These are phyloP conservation scores for Mythimna albipuncta DNA, from an alignment of 2,888 invertebrate genomes.

Conservation along the genomic window DNA sequence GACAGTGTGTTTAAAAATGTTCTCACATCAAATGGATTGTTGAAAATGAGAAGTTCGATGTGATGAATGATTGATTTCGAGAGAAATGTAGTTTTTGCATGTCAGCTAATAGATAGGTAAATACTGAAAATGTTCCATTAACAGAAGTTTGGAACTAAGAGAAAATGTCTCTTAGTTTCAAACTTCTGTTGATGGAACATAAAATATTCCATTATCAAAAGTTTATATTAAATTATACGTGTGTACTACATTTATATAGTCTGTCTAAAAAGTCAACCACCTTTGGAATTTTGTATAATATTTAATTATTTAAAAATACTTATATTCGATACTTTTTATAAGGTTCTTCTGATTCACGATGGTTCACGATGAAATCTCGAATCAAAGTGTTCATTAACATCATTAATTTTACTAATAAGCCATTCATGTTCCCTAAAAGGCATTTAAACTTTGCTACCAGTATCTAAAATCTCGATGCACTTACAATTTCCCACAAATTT, in stretches of 20 bases:
- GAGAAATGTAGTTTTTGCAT: background rate
- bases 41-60: background rate
- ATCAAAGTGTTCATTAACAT: background rate
- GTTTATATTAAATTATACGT: too few relatives aligned
- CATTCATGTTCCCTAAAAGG: background rate
- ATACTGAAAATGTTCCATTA: background rate
- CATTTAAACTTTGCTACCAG: background rate
- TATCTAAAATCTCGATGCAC: too few relatives aligned
- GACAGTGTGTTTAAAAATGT: background rate
- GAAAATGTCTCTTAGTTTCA: background rate
- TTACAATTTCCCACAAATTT: slow-evolving; percentile 17
- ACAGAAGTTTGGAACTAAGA: too few relatives aligned
- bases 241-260: too few relatives aligned
- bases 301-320: too few relatives aligned
- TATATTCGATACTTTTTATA: too few relatives aligned
- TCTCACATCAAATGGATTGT: background rate
- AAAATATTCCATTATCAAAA: too few relatives aligned
- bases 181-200: background rate
- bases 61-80: background rate
- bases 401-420: slow-evolving; percentile 12
- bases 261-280: too few relatives aligned
- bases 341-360: too few relatives aligned
- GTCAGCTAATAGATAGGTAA: background rate
- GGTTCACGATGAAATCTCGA: background rate
- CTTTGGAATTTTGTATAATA: too few relatives aligned